Percentiles rank a stretch among this genome's conserved stretches.
These are phyloP conservation scores for Anas platyrhynchos DNA, from an alignment of 2,113 vertebrate species.

Conservation along the genomic window DNA sequence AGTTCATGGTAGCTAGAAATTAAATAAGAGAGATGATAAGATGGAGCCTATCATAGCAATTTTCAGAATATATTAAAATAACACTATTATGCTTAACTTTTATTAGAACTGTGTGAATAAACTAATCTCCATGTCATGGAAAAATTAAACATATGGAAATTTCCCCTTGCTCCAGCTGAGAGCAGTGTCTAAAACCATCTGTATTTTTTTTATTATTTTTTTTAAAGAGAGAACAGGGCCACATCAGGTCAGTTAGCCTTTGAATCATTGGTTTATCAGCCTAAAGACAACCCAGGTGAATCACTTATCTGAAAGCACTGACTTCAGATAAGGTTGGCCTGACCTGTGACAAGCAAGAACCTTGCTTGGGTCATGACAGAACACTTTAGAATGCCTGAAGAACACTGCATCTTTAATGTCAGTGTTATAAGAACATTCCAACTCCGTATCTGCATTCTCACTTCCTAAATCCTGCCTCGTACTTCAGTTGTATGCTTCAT, in stretches of 20 bases:
- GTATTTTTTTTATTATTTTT: not conserved
- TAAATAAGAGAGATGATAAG: not conserved
- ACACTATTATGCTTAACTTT: not conserved
- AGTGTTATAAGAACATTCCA: not conserved
- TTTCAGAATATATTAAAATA: not conserved
- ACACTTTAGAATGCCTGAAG: not conserved
- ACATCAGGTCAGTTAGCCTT: not conserved
- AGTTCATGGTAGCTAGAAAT: not conserved
- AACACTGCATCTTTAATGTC: not conserved
- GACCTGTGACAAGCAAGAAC: not conserved
- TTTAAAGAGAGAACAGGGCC: not conserved
- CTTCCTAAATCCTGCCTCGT: not conserved
- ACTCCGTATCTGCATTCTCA: not conserved
- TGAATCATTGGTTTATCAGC: not conserved
- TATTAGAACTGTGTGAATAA: not conserved
- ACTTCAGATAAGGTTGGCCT: not conserved
- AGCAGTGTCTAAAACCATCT: not conserved
- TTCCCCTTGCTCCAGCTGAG: not conserved
- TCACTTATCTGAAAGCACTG: not conserved
- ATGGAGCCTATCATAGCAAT: not conserved
- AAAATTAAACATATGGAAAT: not conserved
- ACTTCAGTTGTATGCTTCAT: not conserved
- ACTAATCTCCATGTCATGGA: not conserved
- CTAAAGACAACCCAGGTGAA: not conserved
- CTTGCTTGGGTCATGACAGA: not conserved